Percentiles rank a stretch among this genome's conserved stretches.
phyloP scores from a whole-genome alignment of 2,113 vertebrate species.

The Guaruba guarouba region DNA sequence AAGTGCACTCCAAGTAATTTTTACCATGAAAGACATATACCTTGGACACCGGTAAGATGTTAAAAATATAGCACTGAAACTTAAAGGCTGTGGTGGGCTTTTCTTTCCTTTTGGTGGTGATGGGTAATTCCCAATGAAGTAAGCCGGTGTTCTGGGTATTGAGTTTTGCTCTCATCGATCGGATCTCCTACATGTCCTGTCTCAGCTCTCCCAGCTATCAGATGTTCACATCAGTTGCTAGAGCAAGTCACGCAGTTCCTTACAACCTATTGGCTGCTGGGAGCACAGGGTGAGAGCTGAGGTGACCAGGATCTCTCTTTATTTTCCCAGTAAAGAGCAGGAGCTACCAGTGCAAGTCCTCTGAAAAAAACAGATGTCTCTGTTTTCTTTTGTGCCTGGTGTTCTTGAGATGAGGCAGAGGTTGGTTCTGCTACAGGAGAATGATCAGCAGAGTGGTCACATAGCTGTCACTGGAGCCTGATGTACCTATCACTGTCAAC shows the following conservation, averaged over 20 bases:
- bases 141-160: neutral
- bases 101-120: neutral
- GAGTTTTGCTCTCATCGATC: neutral
- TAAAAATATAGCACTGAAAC: neutral
- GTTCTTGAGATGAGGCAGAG: neutral
- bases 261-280: neutral
- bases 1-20: conserved; percentile 19
- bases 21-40: conserved; percentile 9
- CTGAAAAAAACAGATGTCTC: neutral
- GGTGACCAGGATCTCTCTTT: neutral
- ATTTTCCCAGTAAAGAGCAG: neutral
- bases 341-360: neutral
- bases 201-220: neutral
- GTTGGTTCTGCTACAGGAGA: conserved; percentile 13
- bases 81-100: neutral
- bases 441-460: conserved; percentile 13
- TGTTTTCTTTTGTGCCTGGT: neutral
- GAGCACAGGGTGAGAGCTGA: neutral
- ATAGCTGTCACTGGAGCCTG: conserved; percentile 26
- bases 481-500: conserved; percentile 21
- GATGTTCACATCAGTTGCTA: neutral
- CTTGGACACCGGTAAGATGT: neutral
- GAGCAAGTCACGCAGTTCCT: neutral
- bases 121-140: neutral
- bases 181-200: neutral